A percentile compares a stretch with the other conserved stretches of the same genome.
Conservation (phyloP, 2,113 vertebrate species). For the Dipodomys ordii region DNA sequence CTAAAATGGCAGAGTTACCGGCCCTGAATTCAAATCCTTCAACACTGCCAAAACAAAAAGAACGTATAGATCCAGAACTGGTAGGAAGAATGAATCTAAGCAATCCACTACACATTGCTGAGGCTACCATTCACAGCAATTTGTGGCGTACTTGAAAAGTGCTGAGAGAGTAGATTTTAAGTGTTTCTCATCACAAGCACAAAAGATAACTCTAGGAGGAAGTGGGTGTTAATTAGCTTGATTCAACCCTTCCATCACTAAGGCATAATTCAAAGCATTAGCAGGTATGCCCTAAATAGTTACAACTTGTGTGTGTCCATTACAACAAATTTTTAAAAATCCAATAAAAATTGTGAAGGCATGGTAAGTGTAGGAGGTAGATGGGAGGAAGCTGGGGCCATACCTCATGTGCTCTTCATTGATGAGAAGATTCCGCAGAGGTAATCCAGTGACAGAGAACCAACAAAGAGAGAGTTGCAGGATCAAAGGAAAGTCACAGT, state of each 20-base stretch:
- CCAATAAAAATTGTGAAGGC: not conserved
- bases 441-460: not conserved
- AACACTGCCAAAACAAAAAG: not conserved
- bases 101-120: accelerated
- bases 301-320: not conserved
- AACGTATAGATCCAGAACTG: not conserved
- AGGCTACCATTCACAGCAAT: too few relatives aligned
- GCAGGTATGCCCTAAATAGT: not conserved
- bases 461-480: too few relatives aligned
- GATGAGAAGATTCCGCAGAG: not conserved
- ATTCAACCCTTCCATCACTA: not conserved
- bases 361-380: not conserved
- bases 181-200: not conserved
- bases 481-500: too few relatives aligned
- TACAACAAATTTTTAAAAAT: not conserved
- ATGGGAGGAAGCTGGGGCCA: not conserved
- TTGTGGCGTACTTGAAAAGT: not conserved
- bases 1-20: too few relatives aligned
- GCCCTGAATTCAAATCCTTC: too few relatives aligned
- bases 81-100: not conserved
- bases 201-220: not conserved
- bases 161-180: not conserved
- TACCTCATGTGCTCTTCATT: not conserved
- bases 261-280: not conserved
- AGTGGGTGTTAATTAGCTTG: not conserved